Evolutionary conservation across 2,113 vertebrate species (phyloP).

Genomic region (Scolopax mira): DNA sequence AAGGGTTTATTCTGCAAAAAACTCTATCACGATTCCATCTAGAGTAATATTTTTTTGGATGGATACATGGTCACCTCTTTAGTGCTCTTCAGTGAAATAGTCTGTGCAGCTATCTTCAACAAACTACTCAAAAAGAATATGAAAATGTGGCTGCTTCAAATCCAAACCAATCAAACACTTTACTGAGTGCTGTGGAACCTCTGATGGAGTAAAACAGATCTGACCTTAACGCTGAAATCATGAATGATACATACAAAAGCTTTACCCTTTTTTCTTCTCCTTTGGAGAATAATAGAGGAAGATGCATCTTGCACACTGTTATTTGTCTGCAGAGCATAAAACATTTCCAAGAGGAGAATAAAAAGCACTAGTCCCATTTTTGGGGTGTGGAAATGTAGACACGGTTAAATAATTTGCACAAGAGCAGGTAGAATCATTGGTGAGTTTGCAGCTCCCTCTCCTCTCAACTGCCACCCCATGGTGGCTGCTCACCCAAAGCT

Average conservation of each 20-base stretch:
- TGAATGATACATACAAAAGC: neutral
- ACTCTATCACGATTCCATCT: neutral
- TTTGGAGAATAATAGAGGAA: neutral
- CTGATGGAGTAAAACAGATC: neutral
- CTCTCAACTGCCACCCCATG: neutral
- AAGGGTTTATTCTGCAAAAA: neutral
- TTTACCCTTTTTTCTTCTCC: neutral
- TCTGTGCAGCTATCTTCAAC: neutral
- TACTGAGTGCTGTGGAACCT: neutral
- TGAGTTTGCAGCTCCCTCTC: neutral
- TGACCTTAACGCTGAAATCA: neutral
- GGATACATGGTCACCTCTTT: neutral
- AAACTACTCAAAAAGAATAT: neutral
- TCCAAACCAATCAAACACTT: neutral
- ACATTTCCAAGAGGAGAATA: neutral
- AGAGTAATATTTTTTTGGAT: neutral
- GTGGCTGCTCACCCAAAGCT: neutral
- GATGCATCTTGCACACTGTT: neutral
- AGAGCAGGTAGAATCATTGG: neutral
- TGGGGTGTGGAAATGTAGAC: neutral
- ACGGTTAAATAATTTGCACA: neutral
- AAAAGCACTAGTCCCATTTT: neutral
- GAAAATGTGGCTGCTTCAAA: neutral
- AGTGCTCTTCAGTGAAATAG: neutral
- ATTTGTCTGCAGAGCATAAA: neutral